These are phyloP conservation scores for Trogon surrucura DNA, from an alignment of 2,113 vertebrate genomes.

Conservation along the genomic window DNA sequence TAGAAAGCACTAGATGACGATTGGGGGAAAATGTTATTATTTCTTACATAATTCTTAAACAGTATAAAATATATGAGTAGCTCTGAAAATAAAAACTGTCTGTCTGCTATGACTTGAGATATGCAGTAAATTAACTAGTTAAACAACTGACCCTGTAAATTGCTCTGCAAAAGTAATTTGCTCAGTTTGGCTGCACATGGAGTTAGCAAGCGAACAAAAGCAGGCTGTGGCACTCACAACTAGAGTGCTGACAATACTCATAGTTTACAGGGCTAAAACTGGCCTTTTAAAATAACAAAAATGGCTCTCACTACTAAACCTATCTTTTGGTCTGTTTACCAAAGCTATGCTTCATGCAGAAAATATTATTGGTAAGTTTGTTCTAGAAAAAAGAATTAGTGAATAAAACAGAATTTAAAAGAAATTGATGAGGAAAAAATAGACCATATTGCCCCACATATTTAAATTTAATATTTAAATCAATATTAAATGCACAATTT, in stretches of 20 bases:
- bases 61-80: neutral
- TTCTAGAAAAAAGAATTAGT: neutral
- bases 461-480: neutral
- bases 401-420: neutral
- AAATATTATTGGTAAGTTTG: neutral
- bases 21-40: neutral
- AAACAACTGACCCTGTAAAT: neutral
- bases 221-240: neutral
- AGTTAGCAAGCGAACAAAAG: neutral
- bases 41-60: neutral
- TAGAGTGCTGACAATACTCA: neutral
- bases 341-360: neutral
- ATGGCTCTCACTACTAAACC: neutral
- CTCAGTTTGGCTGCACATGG: neutral
- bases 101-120: neutral
- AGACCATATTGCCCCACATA: fast-evolving
- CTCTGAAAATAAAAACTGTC: neutral
- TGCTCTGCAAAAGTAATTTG: neutral
- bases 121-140: neutral
- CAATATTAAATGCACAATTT: neutral
- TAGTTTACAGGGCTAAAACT: neutral
- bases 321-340: neutral
- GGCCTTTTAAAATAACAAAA: neutral
- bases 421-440: neutral
- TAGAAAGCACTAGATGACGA: neutral